These are phyloP conservation scores for Sialia sialis DNA, from an alignment of 2,113 vertebrate genomes.

Conservation along the genomic window DNA sequence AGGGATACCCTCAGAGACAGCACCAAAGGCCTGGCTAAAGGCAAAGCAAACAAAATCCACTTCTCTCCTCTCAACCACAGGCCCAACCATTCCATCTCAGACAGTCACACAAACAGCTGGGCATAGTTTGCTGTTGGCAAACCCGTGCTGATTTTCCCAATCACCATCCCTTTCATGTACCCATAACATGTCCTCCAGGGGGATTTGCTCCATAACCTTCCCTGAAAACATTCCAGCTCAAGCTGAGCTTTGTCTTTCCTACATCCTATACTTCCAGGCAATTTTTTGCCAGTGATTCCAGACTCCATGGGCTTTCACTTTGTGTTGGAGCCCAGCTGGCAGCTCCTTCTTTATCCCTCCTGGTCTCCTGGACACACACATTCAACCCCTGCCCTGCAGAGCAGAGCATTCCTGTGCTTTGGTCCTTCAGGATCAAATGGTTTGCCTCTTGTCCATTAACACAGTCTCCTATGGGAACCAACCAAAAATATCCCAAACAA, in stretches of 20 bases:
- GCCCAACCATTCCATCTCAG: neutral
- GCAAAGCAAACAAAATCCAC: neutral
- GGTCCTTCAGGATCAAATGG: neutral
- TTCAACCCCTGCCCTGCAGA: neutral
- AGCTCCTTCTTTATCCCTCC: neutral
- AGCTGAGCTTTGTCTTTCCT: neutral
- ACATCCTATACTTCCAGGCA: neutral
- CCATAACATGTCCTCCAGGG: neutral
- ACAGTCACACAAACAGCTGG: neutral
- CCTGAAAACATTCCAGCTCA: neutral
- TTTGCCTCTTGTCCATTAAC: neutral
- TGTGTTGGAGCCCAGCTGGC: neutral
- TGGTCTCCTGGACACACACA: neutral
- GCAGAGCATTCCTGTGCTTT: neutral
- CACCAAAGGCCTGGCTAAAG: neutral
- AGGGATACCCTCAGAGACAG: neutral
- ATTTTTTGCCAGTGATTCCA: neutral
- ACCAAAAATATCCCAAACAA: neutral
- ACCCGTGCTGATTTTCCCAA: neutral
- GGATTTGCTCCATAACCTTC: neutral
- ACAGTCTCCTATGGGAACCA: neutral
- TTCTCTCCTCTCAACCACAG: neutral
- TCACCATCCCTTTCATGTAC: neutral
- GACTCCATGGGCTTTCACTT: neutral
- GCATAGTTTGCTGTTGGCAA: neutral